Conservation (phyloP, 2,797 vertebrate species). For the Anguilla anguilla region DNA sequence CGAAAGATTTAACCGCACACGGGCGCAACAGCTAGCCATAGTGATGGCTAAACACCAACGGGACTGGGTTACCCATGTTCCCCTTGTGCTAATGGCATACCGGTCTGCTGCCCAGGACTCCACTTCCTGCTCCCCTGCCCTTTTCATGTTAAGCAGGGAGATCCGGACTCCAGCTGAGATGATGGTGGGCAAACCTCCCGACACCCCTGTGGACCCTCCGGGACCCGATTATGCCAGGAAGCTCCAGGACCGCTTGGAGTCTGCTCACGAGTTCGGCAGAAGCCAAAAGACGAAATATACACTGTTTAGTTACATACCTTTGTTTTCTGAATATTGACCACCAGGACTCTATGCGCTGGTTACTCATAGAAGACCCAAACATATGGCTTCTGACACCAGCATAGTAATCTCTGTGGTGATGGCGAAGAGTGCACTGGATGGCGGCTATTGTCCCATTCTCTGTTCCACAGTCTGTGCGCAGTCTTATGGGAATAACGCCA, state of each 20-base stretch:
- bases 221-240: slow-evolving; percentile 26
- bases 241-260: slow-evolving; percentile 37
- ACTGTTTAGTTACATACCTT: too few relatives aligned
- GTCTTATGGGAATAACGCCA: too few relatives aligned
- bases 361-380: too few relatives aligned
- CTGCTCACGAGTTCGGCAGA: slow-evolving; percentile 29
- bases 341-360: too few relatives aligned
- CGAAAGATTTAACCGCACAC: background rate
- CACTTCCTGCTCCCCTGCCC: slow-evolving; percentile 26
- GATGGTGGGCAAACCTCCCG: slow-evolving; percentile 11
- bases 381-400: too few relatives aligned
- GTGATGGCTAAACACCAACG: background rate
- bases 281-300: background rate
- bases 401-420: too few relatives aligned
- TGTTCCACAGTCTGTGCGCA: too few relatives aligned
- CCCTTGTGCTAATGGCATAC: background rate
- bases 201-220: background rate
- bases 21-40: background rate
- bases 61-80: slow-evolving; percentile 4
- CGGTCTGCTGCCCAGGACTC: slow-evolving; percentile 28
- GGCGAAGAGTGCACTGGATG: too few relatives aligned
- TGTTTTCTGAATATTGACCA: too few relatives aligned
- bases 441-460: too few relatives aligned
- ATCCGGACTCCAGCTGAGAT: slow-evolving; percentile 25
- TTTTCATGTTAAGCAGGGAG: slow-evolving; percentile 36